phyloP scores from a whole-genome alignment of 2,888 invertebrate genomes.

The Euplexia lucipara region DNA sequence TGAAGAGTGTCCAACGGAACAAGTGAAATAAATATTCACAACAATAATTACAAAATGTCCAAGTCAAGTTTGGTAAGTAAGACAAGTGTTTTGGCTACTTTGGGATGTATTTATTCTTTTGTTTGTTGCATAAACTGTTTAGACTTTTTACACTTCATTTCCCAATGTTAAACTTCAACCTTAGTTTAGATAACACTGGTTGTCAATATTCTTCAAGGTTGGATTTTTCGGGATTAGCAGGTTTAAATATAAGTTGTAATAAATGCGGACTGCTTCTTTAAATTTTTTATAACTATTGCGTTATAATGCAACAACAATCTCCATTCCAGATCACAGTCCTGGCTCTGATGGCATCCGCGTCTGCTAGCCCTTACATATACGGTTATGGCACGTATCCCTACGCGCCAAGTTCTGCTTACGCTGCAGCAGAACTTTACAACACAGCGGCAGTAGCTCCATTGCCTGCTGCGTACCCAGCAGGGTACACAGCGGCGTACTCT shows the following conservation, averaged over 20 bases:
- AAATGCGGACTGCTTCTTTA: too few species aligned
- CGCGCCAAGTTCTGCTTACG: conserved; percentile 35
- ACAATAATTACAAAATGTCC: conserved; percentile 67
- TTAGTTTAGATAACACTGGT: background rate
- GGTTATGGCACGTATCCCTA: conserved; percentile 61
- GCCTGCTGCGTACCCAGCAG: conserved; percentile 40
- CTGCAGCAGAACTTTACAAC: conserved; percentile 37
- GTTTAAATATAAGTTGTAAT: too few species aligned
- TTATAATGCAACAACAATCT: background rate
- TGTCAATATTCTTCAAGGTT: conserved; percentile 1
- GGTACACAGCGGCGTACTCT: conserved; percentile 13
- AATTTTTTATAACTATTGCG: background rate
- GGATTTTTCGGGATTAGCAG: background rate
- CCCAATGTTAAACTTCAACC: background rate
- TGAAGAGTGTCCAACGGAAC: conserved; percentile 66
- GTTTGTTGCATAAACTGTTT: conserved; percentile 21
- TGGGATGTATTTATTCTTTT: conserved; percentile 52
- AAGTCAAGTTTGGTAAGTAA: conserved; percentile 74
- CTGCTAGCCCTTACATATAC: conserved; percentile 73
- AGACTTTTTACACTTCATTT: conserved; percentile 10
- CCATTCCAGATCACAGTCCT: conserved; percentile 72
- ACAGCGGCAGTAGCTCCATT: conserved; percentile 49
- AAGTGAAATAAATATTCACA: conserved; percentile 60
- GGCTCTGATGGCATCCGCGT: conserved; percentile 67
- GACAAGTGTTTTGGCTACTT: conserved; percentile 37